Base-by-base conservation (phyloP, 1,140 invertebrate species). In the Drosophila subobscura region DNA sequence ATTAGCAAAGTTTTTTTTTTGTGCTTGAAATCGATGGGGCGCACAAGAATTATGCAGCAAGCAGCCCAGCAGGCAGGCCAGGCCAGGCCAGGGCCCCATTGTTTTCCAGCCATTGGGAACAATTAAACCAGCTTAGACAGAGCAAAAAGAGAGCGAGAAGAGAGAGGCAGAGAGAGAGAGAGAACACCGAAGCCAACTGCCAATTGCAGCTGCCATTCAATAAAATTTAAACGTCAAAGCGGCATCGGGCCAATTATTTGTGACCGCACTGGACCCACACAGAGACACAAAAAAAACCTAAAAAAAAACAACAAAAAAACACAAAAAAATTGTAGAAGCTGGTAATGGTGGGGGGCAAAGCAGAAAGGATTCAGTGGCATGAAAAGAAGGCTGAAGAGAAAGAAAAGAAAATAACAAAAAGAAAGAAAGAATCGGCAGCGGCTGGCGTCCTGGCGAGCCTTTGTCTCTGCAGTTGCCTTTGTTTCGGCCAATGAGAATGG, bases 161-260 rank as follows among this genome's bases (percentile, higher is more conserved):
- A 40, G 63, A 58, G 55, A 44, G 54, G 33, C 44, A 56, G 56
- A 33, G 63, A 45, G 10, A 25, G 5, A 8, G 10, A 37, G 60
- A 75, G 56, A 56, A 47, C 56, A 56, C 46, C 37, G 60, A 64
- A 57, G 57, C 57, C 60, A 72, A 84, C 75, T 84, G 79, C 80
- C 79, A 84, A 84, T 85, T 84, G 79, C 76, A 79, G 79, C 75
- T 76, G 72, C 65, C 80, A 84, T 84, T 84, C 80, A 85, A 84
- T 84, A 84, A 84, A 84, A 84, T 85, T 79, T 84, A 79, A 84
- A 79, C 79, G 75, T 84, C 72, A 74, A 84, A 85, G 66, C 75
- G 76, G 65, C 71, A 74, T 74, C 71, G 52, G 79, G 71, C 79
- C 79, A 84, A 84, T 84, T 84, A 84, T 85, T 84, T 84, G 79